phyloP scores from a whole-genome alignment of 2,113 vertebrate genomes.

The Leiothrix lutea region DNA sequence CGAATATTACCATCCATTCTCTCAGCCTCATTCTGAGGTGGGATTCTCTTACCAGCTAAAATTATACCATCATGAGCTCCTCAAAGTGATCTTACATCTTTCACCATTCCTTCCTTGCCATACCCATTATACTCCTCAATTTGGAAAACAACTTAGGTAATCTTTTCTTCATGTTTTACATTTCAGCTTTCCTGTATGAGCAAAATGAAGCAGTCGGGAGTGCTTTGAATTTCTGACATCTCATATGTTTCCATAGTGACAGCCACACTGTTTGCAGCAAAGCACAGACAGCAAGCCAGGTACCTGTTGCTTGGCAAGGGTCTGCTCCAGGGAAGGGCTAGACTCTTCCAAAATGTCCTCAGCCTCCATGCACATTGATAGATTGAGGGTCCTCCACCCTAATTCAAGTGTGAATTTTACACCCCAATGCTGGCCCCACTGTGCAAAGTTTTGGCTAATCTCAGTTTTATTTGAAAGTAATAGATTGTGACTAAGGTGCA shows the following conservation, averaged over 20 bases:
- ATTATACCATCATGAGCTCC: background rate
- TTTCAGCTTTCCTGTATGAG: background rate
- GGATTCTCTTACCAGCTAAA: background rate
- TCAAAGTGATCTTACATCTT: background rate
- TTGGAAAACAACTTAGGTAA: background rate
- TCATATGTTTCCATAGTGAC: background rate
- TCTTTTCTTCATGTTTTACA: background rate
- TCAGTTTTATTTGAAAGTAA: background rate
- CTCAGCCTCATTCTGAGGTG: background rate
- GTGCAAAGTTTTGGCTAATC: background rate
- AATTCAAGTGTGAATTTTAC: background rate
- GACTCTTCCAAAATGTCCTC: background rate
- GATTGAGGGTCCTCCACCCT: background rate
- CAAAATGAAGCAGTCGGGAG: background rate
- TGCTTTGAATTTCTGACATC: conserved; percentile 30
- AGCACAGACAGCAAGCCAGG: background rate
- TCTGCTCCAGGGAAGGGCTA: background rate
- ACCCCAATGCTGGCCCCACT: background rate
- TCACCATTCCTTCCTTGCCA: background rate
- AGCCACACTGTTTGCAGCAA: background rate
- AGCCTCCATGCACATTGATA: rapidly evolving
- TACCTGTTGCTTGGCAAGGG: background rate
- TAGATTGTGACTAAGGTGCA: background rate
- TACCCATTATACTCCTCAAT: background rate
- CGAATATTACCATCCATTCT: background rate